A percentile compares a stretch with the other conserved stretches of the same genome.
Conservation (phyloP, 2,113 vertebrate genomes). For the Electrona antarctica region DNA sequence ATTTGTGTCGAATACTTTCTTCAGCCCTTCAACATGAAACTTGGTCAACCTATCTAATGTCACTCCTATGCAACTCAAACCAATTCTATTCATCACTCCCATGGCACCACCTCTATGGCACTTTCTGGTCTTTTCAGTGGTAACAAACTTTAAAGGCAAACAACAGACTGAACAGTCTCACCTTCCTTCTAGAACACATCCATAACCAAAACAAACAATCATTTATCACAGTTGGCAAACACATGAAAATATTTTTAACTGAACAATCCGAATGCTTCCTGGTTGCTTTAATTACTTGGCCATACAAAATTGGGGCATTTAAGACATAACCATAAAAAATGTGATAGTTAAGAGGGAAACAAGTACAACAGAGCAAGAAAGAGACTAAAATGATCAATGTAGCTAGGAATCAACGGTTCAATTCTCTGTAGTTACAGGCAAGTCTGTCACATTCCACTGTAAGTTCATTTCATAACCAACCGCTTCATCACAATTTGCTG, state of each 20-base stretch:
- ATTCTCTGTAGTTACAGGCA: conserved; percentile 37
- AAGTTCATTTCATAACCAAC: conserved; percentile 28
- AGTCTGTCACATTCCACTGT: conserved; percentile 15
- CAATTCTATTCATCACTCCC: conserved; percentile 62
- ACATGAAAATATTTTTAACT: conserved; percentile 7
- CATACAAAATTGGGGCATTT: conserved; percentile 20
- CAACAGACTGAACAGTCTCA: conserved; percentile 60
- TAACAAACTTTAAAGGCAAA: conserved; percentile 67
- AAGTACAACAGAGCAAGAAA: conserved; percentile 69
- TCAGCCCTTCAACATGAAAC: conserved; percentile 57
- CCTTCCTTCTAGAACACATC: conserved; percentile 52
- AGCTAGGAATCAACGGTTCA: conserved; percentile 36
- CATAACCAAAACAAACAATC: conserved; percentile 28
- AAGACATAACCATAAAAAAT: conserved; percentile 29
- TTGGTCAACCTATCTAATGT: conserved; percentile 42
- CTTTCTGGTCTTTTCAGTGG: conserved; percentile 74
- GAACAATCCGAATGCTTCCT: conserved; percentile 24
- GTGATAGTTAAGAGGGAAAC: conserved; percentile 62
- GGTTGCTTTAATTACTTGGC: neutral
- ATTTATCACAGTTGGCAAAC: conserved; percentile 23
- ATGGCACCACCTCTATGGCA: conserved; percentile 66
- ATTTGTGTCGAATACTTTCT: conserved; percentile 16
- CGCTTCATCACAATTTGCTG: neutral
- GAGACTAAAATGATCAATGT: conserved; percentile 53
- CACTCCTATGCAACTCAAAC: conserved; percentile 40